A percentile compares a stretch with the other conserved stretches of the same genome.
These are phyloP conservation scores for Stenotaenia linearis DNA, from an alignment of 2,888 invertebrate species.

Conservation along the genomic window DNA sequence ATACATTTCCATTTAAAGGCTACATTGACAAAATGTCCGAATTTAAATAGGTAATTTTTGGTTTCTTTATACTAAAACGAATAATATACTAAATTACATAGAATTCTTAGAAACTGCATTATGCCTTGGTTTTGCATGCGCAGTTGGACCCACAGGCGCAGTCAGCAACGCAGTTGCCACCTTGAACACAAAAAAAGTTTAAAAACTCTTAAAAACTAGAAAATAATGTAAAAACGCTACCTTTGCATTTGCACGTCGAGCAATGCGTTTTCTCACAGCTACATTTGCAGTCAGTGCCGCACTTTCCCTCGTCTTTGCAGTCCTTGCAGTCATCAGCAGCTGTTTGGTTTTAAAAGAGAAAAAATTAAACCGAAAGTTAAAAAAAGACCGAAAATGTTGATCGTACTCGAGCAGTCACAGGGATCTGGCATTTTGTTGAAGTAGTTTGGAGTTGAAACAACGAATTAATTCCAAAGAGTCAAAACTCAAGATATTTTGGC, in stretches of 20 bases:
- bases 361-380: neutral
- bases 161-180: neutral
- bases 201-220: neutral
- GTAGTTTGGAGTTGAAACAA: neutral
- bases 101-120: neutral
- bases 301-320: neutral
- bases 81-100: neutral
- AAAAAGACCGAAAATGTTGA: neutral
- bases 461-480: neutral
- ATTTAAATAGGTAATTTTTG: neutral
- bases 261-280: neutral
- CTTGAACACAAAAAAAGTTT: neutral
- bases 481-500: neutral
- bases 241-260: conserved; percentile 6
- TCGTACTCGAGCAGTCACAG: neutral
- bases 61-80: neutral
- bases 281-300: neutral
- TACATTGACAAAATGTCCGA: neutral
- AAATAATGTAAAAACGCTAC: neutral
- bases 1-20: neutral
- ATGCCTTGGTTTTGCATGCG: neutral
- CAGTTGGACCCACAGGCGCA: neutral
- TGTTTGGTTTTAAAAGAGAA: neutral
- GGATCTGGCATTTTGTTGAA: neutral
- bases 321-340: neutral